Evolutionary conservation across 2,888 invertebrate species (phyloP).

Genomic region (Campoletis raptor): DNA sequence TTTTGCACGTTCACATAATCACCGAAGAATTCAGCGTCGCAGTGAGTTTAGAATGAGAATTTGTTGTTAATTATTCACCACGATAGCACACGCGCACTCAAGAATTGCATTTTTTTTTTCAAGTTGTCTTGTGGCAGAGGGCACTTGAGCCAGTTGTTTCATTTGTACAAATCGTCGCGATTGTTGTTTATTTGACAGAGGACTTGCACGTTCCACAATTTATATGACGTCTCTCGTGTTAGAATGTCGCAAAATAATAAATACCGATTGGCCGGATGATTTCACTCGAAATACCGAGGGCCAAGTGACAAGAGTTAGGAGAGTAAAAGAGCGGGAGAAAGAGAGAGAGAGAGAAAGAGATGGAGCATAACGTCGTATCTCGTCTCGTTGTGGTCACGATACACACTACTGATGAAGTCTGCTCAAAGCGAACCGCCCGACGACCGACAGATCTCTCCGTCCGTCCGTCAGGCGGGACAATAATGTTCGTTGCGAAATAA

Average conservation of each 20-base stretch:
- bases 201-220: constrained; percentile 56
- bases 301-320: constrained; percentile 36
- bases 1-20: neutral
- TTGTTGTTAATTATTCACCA: constrained; percentile 54
- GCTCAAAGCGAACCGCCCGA: constrained; percentile 65
- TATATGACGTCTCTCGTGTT: constrained; percentile 60
- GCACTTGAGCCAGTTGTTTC: constrained; percentile 59
- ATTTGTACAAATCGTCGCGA: constrained; percentile 34
- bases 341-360: constrained; percentile 8
- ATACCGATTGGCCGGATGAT: constrained; percentile 56
- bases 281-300: constrained; percentile 43
- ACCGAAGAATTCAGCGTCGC: constrained; percentile 27
- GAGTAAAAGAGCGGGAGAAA: neutral
- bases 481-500: constrained; percentile 65
- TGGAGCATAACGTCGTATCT: constrained; percentile 20
- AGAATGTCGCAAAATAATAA: constrained; percentile 54
- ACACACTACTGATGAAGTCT: constrained; percentile 50
- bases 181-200: constrained; percentile 69
- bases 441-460: constrained; percentile 53
- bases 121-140: neutral
- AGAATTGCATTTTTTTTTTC: neutral
- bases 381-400: constrained; percentile 54
- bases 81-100: constrained; percentile 4
- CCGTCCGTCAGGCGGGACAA: constrained; percentile 52
- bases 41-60: constrained; percentile 1